A percentile compares a stretch with the other conserved stretches of the same genome.
phyloP scores from a whole-genome alignment of 2,113 vertebrate genomes.

The Ceuthmochares aereus region DNA sequence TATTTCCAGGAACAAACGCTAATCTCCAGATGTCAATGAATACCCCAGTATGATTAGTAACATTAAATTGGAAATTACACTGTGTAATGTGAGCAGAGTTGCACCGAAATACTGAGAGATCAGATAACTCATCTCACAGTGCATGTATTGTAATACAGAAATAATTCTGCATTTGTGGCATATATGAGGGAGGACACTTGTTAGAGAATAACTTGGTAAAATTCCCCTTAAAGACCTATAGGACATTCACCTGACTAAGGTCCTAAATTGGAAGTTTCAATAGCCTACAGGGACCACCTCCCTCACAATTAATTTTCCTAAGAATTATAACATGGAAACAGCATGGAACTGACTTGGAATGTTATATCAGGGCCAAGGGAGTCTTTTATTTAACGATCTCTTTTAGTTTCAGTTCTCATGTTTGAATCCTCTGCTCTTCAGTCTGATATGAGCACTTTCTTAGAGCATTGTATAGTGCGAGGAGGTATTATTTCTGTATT shows the following conservation, averaged over 20 bases:
- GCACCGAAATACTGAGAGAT: not conserved
- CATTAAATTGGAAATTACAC: not conserved
- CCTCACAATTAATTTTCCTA: slow-evolving; percentile 53
- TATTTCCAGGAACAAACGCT: not conserved
- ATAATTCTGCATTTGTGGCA: not conserved
- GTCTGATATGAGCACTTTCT: not conserved
- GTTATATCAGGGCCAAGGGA: slow-evolving; percentile 52
- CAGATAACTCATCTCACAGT: not conserved
- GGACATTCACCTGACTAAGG: not conserved
- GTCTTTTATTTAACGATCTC: slow-evolving; percentile 55
- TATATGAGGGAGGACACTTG: not conserved
- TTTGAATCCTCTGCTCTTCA: slow-evolving; percentile 24
- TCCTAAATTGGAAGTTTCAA: slow-evolving; percentile 52
- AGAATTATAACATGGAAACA: slow-evolving; percentile 59
- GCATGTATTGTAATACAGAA: not conserved
- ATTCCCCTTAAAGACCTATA: not conserved
- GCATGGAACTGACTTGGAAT: slow-evolving; percentile 42
- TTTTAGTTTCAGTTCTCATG: slow-evolving; percentile 26
- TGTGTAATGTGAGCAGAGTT: not conserved
- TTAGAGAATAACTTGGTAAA: not conserved
- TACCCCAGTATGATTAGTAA: not conserved
- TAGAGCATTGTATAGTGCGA: not conserved
- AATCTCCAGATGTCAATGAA: not conserved
- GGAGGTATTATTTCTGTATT: not conserved
- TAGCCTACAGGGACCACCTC: slow-evolving; percentile 29